Percentiles rank a stretch among this genome's conserved stretches.
These are phyloP conservation scores for Homarus americanus DNA, from an alignment of 1,140 invertebrate species.

Conservation along the genomic window DNA sequence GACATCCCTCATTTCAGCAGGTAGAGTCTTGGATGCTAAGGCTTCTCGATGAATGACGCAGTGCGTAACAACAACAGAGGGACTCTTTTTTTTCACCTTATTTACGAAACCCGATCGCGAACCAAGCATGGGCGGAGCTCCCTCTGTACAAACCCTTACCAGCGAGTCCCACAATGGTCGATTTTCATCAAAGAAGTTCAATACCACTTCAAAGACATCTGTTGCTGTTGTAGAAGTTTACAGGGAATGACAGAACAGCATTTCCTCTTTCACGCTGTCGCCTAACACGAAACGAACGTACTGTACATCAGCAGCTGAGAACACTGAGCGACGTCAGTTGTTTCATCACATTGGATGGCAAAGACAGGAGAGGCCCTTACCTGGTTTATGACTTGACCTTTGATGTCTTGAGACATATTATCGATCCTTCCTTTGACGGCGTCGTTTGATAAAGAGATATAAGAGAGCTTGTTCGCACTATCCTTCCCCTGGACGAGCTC, in stretches of 20 bases:
- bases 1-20: not conserved
- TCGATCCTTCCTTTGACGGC: not conserved
- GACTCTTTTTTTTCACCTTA: not conserved
- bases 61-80: not conserved
- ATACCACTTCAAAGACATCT: conserved; percentile 21
- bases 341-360: conserved; percentile 9
- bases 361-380: not conserved
- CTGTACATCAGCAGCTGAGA: conserved; percentile 15
- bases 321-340: not conserved
- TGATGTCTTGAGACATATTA: conserved; percentile 11
- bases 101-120: conserved; percentile 20
- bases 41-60: conserved; percentile 34
- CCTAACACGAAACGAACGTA: not conserved
- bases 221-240: conserved; percentile 11
- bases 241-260: not conserved
- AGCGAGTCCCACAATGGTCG: conserved; percentile 13
- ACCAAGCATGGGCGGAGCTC: conserved; percentile 14
- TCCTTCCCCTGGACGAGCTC: not conserved
- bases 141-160: conserved; percentile 16
- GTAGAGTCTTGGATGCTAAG: conserved; percentile 27
- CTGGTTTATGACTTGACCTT: not conserved
- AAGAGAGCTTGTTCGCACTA: not conserved
- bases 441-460: not conserved
- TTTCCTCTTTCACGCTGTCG: conserved; percentile 8
- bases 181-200: conserved; percentile 2